Percentiles rank a stretch among this genome's conserved stretches.
These are phyloP conservation scores for Poecilus cupreus DNA, from an alignment of 2,888 invertebrate species.

Conservation along the genomic window DNA sequence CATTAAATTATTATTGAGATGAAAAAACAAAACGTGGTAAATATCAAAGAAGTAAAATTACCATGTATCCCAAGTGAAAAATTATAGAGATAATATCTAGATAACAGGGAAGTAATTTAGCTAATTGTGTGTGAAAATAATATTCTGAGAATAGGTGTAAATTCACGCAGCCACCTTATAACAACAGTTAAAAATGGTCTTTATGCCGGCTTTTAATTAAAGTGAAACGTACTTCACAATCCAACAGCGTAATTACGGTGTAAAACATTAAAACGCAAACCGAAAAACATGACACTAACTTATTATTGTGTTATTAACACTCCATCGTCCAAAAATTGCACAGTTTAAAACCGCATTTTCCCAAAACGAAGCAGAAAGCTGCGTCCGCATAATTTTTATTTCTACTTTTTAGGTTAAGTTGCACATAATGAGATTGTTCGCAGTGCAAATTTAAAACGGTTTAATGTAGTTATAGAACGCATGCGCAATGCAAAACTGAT, in stretches of 20 bases:
- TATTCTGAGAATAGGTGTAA: constrained; percentile 39
- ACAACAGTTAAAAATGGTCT: constrained; percentile 6
- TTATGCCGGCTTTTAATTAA: constrained; percentile 39
- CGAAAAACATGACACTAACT: not conserved
- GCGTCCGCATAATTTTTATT: too few species aligned
- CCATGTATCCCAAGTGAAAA: constrained; percentile 9
- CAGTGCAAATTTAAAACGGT: too few species aligned
- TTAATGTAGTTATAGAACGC: too few species aligned
- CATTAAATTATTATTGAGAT: too few species aligned
- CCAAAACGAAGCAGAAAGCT: not conserved
- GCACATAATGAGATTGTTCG: too few species aligned
- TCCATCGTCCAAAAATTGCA: not conserved
- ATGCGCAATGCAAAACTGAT: too few species aligned
- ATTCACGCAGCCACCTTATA: constrained; percentile 14
- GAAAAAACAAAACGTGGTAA: not conserved
- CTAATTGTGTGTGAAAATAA: constrained; percentile 23
- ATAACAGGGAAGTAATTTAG: constrained; percentile 15
- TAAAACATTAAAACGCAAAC: not conserved
- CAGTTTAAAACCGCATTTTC: not conserved
- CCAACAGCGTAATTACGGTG: constrained; percentile 2
- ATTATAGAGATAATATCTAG: not conserved
- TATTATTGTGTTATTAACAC: constrained; percentile 30
- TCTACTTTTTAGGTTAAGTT: too few species aligned
- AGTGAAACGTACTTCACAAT: constrained; percentile 17
- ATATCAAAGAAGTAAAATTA: not conserved